A percentile compares a stretch with the other conserved stretches of the same genome.
Evolutionary conservation across 2,888 invertebrate genomes (phyloP).

Genomic region (Lysandra coridon): DNA sequence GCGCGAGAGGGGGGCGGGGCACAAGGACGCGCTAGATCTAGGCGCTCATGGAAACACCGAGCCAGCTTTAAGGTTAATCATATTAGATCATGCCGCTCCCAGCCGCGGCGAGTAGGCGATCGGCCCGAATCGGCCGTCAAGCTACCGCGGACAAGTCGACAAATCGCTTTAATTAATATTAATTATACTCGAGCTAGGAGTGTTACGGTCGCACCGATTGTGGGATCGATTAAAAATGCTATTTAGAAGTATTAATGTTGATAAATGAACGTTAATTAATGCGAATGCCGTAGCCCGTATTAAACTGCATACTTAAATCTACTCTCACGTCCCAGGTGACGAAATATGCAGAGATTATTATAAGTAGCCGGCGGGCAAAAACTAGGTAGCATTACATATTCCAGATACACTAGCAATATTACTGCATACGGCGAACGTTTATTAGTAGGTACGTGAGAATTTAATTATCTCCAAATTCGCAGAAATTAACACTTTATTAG

Average conservation of each 20-base stretch:
- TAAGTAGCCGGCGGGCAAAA: background rate
- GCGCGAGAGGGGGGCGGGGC: background rate
- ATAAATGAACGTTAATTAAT: slow-evolving; percentile 7
- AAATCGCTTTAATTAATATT: slow-evolving; percentile 16
- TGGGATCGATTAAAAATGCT: slow-evolving; percentile 5
- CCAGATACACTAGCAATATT: background rate
- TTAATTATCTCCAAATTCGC: background rate
- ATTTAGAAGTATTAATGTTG: slow-evolving; percentile 5
- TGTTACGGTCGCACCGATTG: slow-evolving; percentile 17
- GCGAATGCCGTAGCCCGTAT: background rate
- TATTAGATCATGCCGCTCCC: background rate
- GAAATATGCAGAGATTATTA: slow-evolving; percentile 11
- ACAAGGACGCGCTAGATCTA: background rate
- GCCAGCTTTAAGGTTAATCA: background rate
- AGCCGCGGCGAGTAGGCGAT: background rate
- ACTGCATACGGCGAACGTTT: background rate
- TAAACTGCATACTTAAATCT: background rate
- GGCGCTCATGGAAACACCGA: background rate
- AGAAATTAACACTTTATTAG: background rate
- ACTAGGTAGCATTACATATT: background rate
- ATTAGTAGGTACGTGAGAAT: slow-evolving; percentile 5
- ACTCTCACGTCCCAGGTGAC: background rate
- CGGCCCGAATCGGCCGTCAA: background rate
- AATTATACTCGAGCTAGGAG: background rate
- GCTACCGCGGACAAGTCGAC: background rate